These are phyloP conservation scores for Tetrao urogallus DNA, from an alignment of 2,113 vertebrate species.

Conservation along the genomic window DNA sequence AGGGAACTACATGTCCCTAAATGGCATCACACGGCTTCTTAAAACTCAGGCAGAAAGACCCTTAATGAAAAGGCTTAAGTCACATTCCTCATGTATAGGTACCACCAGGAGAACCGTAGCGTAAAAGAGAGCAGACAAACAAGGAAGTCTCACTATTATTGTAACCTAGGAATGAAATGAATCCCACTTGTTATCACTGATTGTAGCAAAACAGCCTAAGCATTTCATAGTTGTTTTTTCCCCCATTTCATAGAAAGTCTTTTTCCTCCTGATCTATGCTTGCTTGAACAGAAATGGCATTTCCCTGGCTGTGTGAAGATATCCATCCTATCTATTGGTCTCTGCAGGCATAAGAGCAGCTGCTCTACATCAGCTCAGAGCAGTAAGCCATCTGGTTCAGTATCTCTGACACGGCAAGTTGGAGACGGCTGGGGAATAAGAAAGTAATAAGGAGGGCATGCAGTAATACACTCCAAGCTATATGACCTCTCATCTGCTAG, in stretches of 20 bases:
- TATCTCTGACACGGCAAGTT: not conserved
- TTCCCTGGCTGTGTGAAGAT: not conserved
- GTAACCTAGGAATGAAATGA: not conserved
- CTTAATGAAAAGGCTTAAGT: not conserved
- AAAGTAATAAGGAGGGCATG: not conserved
- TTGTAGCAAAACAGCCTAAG: not conserved
- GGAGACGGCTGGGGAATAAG: not conserved
- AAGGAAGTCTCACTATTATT: not conserved
- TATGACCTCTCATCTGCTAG: not conserved
- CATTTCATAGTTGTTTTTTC: not conserved
- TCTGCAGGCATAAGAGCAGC: not conserved
- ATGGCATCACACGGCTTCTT: not conserved
- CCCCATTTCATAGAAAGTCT: not conserved
- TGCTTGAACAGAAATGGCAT: not conserved
- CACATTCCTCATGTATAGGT: not conserved
- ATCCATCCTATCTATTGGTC: not conserved
- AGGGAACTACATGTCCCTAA: fast-evolving
- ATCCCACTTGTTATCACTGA: too few species aligned
- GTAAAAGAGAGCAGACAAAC: not conserved
- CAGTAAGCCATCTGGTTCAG: not conserved
- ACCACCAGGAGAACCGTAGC: not conserved
- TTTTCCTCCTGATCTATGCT: not conserved
- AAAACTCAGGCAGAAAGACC: not conserved
- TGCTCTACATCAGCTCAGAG: not conserved
- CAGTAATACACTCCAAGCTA: not conserved